Evolutionary conservation across 2,888 invertebrate genomes (phyloP).

Genomic region (Dimorphilus gyrociliatus): DNA sequence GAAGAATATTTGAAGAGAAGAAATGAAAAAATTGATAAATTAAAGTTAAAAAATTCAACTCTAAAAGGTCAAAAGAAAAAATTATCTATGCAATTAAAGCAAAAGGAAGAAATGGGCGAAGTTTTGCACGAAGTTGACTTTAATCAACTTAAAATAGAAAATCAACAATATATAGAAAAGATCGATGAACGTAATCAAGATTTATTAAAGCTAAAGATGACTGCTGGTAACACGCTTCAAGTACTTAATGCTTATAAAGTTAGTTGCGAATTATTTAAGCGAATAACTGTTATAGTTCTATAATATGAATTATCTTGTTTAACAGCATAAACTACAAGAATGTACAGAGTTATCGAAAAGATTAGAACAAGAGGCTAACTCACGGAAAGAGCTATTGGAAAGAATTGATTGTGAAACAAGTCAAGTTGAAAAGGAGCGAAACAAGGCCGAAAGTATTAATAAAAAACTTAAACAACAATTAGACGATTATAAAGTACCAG

Average conservation of each 20-base stretch:
- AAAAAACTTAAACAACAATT: constrained; percentile 30
- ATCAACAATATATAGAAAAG: constrained; percentile 37
- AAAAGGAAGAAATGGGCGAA: constrained; percentile 40
- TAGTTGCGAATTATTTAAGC: constrained; percentile 3
- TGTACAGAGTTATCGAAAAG: constrained; percentile 31
- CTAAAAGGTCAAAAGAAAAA: constrained; percentile 37
- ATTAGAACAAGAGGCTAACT: constrained; percentile 28
- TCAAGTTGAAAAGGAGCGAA: constrained; percentile 30
- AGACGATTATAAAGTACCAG: constrained; percentile 33
- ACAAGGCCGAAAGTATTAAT: constrained; percentile 33
- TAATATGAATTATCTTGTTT: constrained; percentile 1
- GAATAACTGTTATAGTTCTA: not conserved
- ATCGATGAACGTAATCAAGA: constrained; percentile 38
- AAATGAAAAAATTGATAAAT: constrained; percentile 35
- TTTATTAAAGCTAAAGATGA: constrained; percentile 31
- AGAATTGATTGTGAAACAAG: constrained; percentile 31
- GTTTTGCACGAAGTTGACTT: constrained; percentile 39
- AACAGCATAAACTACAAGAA: constrained; percentile 32
- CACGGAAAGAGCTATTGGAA: constrained; percentile 26
- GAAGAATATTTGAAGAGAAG: constrained; percentile 30
- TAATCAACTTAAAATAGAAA: constrained; percentile 37
- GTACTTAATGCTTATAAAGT: constrained; percentile 36
- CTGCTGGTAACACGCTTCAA: constrained; percentile 34
- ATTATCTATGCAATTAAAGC: constrained; percentile 30
- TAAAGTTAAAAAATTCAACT: constrained; percentile 34